Percentiles rank a stretch among this genome's conserved stretches.
These are phyloP conservation scores for Hylomyscus alleni DNA, from an alignment of 2,797 vertebrate species.

Conservation along the genomic window DNA sequence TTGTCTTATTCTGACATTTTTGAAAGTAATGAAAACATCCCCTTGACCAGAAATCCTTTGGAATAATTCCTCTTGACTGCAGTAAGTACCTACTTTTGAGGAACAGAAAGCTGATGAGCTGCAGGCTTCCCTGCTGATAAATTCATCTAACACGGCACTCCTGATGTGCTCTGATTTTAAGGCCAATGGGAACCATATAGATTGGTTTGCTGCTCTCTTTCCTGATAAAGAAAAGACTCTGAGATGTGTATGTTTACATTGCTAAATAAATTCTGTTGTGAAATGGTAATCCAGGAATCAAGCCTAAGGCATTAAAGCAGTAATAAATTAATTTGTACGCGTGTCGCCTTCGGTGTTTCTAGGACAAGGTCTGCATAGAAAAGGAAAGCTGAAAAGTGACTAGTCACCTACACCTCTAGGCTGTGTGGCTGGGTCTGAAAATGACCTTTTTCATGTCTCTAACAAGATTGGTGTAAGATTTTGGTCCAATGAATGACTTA, in stretches of 20 bases:
- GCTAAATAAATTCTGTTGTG: slow-evolving; percentile 80
- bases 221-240: slow-evolving; percentile 75
- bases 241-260: slow-evolving; percentile 81
- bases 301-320: slow-evolving; percentile 65
- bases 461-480: slow-evolving; percentile 44
- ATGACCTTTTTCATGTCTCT: slow-evolving; percentile 58
- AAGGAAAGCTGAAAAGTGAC: slow-evolving; percentile 36
- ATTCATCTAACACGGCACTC: slow-evolving; percentile 89
- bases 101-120: slow-evolving; percentile 90
- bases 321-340: slow-evolving; percentile 64
- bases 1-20: slow-evolving; percentile 82
- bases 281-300: slow-evolving; percentile 76
- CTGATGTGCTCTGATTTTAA: slow-evolving; percentile 88
- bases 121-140: slow-evolving; percentile 90
- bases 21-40: slow-evolving; percentile 84
- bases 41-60: slow-evolving; percentile 83
- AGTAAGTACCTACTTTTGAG: slow-evolving; percentile 89
- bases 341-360: slow-evolving; percentile 57
- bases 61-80: slow-evolving; percentile 90
- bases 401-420: slow-evolving; percentile 21
- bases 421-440: slow-evolving; percentile 12
- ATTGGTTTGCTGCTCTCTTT: slow-evolving; percentile 85
- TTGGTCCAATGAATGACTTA: slow-evolving; percentile 53
- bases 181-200: slow-evolving; percentile 86
- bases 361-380: slow-evolving; percentile 36